Evolutionary conservation across 2,888 invertebrate species (phyloP).

Genomic region (Perdita meconis): DNA sequence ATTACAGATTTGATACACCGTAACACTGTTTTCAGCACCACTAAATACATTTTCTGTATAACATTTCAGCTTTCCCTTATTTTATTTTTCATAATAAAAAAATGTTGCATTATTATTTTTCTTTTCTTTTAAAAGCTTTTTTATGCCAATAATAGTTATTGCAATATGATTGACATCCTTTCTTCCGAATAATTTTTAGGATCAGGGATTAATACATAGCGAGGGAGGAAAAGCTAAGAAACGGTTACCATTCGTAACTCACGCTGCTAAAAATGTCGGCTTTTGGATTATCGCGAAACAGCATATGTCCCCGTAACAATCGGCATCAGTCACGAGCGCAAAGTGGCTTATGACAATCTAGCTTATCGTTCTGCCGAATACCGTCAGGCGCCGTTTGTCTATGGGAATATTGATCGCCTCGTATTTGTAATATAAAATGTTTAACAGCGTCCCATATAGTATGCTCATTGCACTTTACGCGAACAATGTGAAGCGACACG

Average conservation of each 20-base stretch:
- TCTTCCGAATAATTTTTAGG: neutral
- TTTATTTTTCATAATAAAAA: too few relatives aligned
- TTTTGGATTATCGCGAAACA: constrained; percentile 50
- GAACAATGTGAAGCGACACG: too few relatives aligned
- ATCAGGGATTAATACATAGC: neutral
- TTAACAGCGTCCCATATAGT: neutral
- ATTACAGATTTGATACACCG: too few relatives aligned
- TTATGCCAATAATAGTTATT: neutral
- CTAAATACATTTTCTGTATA: too few relatives aligned
- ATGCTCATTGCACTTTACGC: neutral
- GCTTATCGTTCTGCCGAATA: constrained; percentile 52
- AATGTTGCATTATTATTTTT: too few relatives aligned
- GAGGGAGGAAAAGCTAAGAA: neutral
- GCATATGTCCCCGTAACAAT: constrained; percentile 53
- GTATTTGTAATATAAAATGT: constrained; percentile 47
- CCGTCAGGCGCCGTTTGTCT: constrained; percentile 32
- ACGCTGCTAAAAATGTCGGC: constrained; percentile 48
- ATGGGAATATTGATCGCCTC: constrained; percentile 40
- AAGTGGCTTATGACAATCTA: constrained; percentile 58
- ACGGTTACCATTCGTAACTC: constrained; percentile 4
- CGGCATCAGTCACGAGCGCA: constrained; percentile 46
- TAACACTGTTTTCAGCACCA: too few relatives aligned
- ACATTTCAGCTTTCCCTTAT: too few relatives aligned
- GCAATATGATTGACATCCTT: neutral
- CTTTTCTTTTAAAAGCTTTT: too few relatives aligned